Evolutionary conservation across 2,888 invertebrate genomes (phyloP).

Genomic region (Mellilla xanthometata): DNA sequence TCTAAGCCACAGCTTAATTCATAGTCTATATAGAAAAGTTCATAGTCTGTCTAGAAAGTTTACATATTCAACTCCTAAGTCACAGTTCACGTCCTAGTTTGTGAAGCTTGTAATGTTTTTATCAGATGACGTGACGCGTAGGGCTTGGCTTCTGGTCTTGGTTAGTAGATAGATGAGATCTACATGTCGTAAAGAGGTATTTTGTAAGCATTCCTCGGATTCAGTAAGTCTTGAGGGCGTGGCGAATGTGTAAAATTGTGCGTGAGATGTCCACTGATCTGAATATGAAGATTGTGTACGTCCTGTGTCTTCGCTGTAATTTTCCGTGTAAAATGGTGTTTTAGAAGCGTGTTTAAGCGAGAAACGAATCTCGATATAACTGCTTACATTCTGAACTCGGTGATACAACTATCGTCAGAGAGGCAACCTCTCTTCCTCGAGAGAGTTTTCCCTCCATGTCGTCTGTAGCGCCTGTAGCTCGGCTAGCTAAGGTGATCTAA

Average conservation of each 20-base stretch:
- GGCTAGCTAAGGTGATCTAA: too few relatives aligned
- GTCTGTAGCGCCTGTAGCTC: too few relatives aligned
- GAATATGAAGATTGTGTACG: conserved; percentile 9
- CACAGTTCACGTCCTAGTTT: neutral
- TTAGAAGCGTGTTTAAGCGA: too few relatives aligned
- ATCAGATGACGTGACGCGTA: conserved; percentile 14
- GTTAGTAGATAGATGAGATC: conserved; percentile 16
- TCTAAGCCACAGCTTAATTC: conserved; percentile 3
- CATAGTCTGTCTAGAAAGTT: conserved; percentile 2
- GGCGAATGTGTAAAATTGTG: conserved; percentile 13
- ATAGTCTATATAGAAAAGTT: conserved; percentile 1
- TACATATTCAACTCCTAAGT: neutral
- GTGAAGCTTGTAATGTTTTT: conserved; percentile 1
- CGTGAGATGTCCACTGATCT: conserved; percentile 10
- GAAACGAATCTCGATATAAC: too few relatives aligned
- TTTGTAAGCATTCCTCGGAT: conserved; percentile 14
- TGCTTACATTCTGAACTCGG: too few relatives aligned
- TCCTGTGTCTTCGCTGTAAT: neutral
- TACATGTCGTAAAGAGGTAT: conserved; percentile 11
- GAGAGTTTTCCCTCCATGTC: too few relatives aligned
- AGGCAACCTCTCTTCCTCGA: too few relatives aligned
- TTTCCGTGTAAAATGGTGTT: too few relatives aligned
- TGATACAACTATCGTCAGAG: too few relatives aligned
- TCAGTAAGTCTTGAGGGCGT: conserved; percentile 3
- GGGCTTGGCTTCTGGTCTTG: conserved; percentile 20